Percentiles rank a stretch among this genome's conserved stretches.
These are phyloP conservation scores for Subacronicta megacephala DNA, from an alignment of 2,888 invertebrate genomes.

Conservation along the genomic window DNA sequence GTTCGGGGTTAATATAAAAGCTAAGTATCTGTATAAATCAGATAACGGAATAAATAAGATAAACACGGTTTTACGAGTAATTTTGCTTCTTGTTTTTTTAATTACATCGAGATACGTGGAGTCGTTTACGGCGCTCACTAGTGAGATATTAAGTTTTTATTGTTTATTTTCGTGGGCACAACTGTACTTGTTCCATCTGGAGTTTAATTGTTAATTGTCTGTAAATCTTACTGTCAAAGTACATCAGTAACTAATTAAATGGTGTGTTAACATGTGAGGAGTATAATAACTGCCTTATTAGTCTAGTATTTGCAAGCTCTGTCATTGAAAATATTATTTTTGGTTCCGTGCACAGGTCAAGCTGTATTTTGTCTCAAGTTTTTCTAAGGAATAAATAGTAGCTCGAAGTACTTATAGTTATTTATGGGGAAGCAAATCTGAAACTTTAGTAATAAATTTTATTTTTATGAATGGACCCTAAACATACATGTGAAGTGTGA, in stretches of 20 bases:
- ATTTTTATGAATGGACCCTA: too few species aligned
- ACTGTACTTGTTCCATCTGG: constrained; percentile 10
- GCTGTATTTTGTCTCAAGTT: too few species aligned
- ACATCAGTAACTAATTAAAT: constrained; percentile 11
- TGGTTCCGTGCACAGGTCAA: too few species aligned
- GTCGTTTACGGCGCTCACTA: constrained; percentile 19
- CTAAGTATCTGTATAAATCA: constrained; percentile 7
- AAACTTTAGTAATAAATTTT: too few species aligned
- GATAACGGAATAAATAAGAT: constrained; percentile 17
- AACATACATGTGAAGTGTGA: too few species aligned
- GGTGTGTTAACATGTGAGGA: background rate
- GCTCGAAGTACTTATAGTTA: too few species aligned
- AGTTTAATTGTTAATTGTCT: constrained; percentile 15
- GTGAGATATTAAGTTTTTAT: constrained; percentile 25
- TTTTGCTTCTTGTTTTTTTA: constrained; percentile 26
- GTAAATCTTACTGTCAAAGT: background rate
- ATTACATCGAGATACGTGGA: constrained; percentile 34
- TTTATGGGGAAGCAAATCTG: too few species aligned
- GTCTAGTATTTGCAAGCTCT: too few species aligned
- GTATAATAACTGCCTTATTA: too few species aligned
- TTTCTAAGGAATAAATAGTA: too few species aligned
- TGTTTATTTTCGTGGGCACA: constrained; percentile 29
- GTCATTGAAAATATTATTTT: too few species aligned
- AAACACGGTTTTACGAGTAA: constrained; percentile 12
- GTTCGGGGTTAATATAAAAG: constrained; percentile 5